A percentile compares a stretch with the other conserved stretches of the same genome.
Evolutionary conservation across 30 jellyfish, hydroid and myxozoan genomes (phyloP).

Genomic region (Turritopsis dohrnii): DNA sequence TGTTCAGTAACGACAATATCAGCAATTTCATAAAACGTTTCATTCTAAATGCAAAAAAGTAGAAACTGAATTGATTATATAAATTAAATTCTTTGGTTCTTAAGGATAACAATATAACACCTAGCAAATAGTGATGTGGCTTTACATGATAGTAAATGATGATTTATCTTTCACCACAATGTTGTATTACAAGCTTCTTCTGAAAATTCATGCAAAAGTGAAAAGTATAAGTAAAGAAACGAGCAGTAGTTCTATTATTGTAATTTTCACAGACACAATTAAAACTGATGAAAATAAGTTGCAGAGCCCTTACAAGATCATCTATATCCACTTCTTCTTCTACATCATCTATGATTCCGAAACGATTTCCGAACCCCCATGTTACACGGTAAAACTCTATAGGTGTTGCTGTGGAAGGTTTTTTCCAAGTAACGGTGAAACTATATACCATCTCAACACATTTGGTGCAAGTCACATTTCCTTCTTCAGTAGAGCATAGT

Average conservation of each 20-base stretch:
- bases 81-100: too few species aligned
- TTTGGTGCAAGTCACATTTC: slow-evolving; percentile 4
- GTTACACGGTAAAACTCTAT: neutral
- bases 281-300: too few species aligned
- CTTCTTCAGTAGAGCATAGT: neutral
- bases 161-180: too few species aligned
- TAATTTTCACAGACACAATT: too few species aligned
- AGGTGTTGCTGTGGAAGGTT: neutral
- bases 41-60: neutral
- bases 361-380: slow-evolving; percentile 16
- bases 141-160: too few species aligned
- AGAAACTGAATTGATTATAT: neutral
- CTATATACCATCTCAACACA: neutral
- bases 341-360: neutral
- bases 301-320: neutral
- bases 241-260: too few species aligned
- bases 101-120: too few species aligned
- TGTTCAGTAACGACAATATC: neutral
- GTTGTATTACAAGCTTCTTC: too few species aligned
- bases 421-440: neutral
- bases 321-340: neutral
- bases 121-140: too few species aligned
- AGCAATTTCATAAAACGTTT: neutral
- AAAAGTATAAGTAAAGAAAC: too few species aligned
- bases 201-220: too few species aligned